Percentiles rank a stretch among this genome's conserved stretches.
phyloP scores from a whole-genome alignment of 2,888 invertebrate species.

The Eupithecia subfuscata region DNA sequence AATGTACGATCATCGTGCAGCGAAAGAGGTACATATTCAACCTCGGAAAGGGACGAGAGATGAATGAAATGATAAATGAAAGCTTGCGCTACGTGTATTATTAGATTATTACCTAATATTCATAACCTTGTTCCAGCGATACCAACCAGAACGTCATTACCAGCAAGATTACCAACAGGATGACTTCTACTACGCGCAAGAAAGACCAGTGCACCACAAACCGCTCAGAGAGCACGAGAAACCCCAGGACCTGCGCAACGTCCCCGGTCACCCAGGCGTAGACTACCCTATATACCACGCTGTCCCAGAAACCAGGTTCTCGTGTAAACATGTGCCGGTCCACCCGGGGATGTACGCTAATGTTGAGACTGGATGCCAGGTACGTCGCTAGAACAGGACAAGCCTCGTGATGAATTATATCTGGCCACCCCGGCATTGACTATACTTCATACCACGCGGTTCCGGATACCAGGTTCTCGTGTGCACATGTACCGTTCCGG shows the following conservation, averaged over 20 bases:
- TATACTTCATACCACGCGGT: not conserved
- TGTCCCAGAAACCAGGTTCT: constrained; percentile 91
- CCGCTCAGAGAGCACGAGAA: constrained; percentile 85
- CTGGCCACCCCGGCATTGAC: not conserved
- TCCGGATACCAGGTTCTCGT: not conserved
- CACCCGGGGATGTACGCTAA: constrained; percentile 96
- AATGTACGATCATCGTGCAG: too few relatives aligned
- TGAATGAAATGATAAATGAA: not conserved
- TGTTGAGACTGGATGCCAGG: constrained; percentile 94
- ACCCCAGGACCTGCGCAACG: constrained; percentile 90
- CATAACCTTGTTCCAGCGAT: constrained; percentile 55
- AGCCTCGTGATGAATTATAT: not conserved
- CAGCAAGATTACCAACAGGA: constrained; percentile 49
- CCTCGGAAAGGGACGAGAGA: not conserved
- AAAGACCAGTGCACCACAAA: constrained; percentile 67
- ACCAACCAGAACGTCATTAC: constrained; percentile 67
- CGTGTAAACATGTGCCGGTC: constrained; percentile 90
- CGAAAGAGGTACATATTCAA: not conserved
- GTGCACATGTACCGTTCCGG: constrained; percentile 86
- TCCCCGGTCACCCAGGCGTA: constrained; percentile 91
- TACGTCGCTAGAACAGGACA: constrained; percentile 53
- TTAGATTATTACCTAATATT: not conserved
- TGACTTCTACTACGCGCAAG: constrained; percentile 65
- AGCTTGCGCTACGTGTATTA: not conserved
- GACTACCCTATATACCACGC: constrained; percentile 92